Percentiles rank a stretch among this genome's conserved stretches.
These are phyloP conservation scores for Phylloscopus whistleri DNA, from an alignment of 2,113 vertebrate genomes.

Conservation along the genomic window DNA sequence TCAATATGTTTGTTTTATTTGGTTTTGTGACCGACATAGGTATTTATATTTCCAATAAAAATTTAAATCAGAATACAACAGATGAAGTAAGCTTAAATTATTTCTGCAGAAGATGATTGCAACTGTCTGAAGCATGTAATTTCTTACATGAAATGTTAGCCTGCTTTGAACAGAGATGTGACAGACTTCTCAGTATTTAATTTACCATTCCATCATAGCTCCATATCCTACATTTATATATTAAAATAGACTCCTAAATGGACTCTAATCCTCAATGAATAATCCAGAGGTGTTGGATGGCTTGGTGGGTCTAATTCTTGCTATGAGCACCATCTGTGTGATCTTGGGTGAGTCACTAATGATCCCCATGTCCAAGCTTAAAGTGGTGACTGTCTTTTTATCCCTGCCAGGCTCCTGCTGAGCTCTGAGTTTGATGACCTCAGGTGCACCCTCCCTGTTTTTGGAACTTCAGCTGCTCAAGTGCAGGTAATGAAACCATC, in stretches of 20 bases:
- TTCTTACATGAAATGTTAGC: conserved; percentile 46
- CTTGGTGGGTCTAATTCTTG: not conserved
- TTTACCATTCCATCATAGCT: not conserved
- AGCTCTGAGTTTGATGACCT: not conserved
- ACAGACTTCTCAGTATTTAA: conserved; percentile 6
- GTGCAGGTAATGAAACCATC: not conserved
- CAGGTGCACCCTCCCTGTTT: not conserved
- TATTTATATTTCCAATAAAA: conserved; percentile 70
- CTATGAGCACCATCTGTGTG: not conserved
- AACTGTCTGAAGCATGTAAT: conserved; percentile 49
- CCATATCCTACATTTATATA: not conserved
- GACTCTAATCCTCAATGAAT: not conserved
- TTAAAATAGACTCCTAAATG: conserved; percentile 6
- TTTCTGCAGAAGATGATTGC: conserved; percentile 56
- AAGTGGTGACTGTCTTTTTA: not conserved
- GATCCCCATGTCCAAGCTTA: not conserved
- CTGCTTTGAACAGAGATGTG: conserved; percentile 39
- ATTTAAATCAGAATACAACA: conserved; percentile 56
- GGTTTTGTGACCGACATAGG: conserved; percentile 54
- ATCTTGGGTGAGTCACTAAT: not conserved
- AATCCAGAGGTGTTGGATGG: not conserved
- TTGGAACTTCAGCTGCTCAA: not conserved
- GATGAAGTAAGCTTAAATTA: conserved; percentile 41
- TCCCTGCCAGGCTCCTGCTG: not conserved
- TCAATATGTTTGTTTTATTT: conserved; percentile 70